Evolutionary conservation across 1,140 invertebrate species (phyloP).

Genomic region (Pogonus chalceus): DNA sequence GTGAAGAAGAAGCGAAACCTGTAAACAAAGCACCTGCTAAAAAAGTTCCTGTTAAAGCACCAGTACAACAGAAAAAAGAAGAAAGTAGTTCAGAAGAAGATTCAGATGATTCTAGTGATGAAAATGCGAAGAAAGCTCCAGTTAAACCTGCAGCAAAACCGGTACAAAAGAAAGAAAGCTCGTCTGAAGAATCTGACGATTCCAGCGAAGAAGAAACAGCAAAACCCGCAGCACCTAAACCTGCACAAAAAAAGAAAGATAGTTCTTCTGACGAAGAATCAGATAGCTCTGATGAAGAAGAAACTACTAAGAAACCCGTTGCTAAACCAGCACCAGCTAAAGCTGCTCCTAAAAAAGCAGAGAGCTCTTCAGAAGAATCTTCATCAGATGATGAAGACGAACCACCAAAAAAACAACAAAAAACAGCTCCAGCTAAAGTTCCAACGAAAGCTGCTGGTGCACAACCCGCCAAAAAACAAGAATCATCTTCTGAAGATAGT

Average conservation of each 20-base stretch:
- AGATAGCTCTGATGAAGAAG: constrained; percentile 25
- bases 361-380: constrained; percentile 20
- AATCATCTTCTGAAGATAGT: not conserved
- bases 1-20: constrained; percentile 26
- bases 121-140: constrained; percentile 16
- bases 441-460: constrained; percentile 3
- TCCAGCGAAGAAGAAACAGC: constrained; percentile 17
- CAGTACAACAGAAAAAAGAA: constrained; percentile 18
- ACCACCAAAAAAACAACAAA: constrained; percentile 12
- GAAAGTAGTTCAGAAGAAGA: constrained; percentile 32
- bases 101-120: constrained; percentile 27
- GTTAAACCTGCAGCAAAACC: constrained; percentile 17
- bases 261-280: constrained; percentile 22
- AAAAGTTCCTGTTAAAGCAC: constrained; percentile 19
- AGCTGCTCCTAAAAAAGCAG: constrained; percentile 18
- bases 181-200: constrained; percentile 20
- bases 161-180: constrained; percentile 23
- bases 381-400: constrained; percentile 23
- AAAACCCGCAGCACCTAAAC: constrained; percentile 8
- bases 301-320: constrained; percentile 20
- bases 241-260: constrained; percentile 15
- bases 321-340: constrained; percentile 17
- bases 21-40: constrained; percentile 15
- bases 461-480: not conserved
- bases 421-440: not conserved